These are phyloP conservation scores for Drosophila nigritarsus DNA, from an alignment of 2,888 invertebrate species.

Conservation along the genomic window DNA sequence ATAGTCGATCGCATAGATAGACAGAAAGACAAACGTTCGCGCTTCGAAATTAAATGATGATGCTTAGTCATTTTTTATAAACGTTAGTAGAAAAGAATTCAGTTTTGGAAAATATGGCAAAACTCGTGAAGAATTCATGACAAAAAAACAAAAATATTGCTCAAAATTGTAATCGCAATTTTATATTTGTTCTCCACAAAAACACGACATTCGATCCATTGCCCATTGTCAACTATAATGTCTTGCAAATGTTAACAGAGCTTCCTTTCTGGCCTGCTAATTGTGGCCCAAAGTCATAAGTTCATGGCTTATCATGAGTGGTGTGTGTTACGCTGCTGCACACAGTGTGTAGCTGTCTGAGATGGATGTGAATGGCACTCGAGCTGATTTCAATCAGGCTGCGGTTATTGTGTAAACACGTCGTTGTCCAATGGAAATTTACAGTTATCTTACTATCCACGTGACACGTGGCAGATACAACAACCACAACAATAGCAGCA, in stretches of 20 bases:
- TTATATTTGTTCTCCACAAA: background rate
- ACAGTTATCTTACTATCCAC: conserved; percentile 62
- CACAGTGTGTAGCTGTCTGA: conserved; percentile 16
- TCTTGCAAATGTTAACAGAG: background rate
- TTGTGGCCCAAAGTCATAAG: conserved; percentile 16
- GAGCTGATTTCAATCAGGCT: conserved; percentile 57
- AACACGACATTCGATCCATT: background rate
- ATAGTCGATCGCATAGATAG: background rate
- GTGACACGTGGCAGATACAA: conserved; percentile 77
- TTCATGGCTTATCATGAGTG: background rate
- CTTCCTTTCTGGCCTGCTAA: conserved; percentile 8
- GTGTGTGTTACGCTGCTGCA: conserved; percentile 4
- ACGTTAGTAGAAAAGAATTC: background rate
- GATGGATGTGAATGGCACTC: conserved; percentile 35
- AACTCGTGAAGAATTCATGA: background rate
- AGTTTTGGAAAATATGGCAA: background rate
- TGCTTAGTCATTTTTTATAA: background rate
- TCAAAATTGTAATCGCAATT: background rate
- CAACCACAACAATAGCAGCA: conserved; percentile 42
- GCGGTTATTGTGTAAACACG: conserved; percentile 62
- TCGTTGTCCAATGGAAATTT: conserved; percentile 43
- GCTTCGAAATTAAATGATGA: background rate
- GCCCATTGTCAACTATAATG: background rate
- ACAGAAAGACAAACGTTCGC: background rate
- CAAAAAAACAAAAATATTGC: background rate